These are phyloP conservation scores for Myathropa florea DNA, from an alignment of 2,888 invertebrate species.

Conservation along the genomic window DNA sequence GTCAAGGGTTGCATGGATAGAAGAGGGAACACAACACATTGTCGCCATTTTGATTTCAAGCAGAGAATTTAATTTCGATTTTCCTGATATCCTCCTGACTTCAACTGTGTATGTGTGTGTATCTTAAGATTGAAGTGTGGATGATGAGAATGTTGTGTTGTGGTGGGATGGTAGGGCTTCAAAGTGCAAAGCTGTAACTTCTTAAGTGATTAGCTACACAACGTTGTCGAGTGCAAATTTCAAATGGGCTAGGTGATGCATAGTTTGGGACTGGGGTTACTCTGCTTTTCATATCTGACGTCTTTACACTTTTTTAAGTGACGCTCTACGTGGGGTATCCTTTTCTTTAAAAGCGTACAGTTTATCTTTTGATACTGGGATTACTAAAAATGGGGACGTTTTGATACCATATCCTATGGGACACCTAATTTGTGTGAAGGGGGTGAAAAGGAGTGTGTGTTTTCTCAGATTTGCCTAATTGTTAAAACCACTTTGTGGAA, in stretches of 20 bases:
- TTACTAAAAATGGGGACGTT: no score
- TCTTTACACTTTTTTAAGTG: no score
- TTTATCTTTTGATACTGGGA: no score
- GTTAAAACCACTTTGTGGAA: no score
- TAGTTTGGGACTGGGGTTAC: neutral
- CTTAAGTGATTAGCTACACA: conserved; percentile 42
- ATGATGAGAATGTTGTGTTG: conserved; percentile 9
- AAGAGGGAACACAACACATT: conserved; percentile 25
- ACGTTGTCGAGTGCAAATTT: neutral
- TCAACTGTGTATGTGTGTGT: neutral
- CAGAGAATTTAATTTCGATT: conserved; percentile 42
- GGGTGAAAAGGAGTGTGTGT: no score
- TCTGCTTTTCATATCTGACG: no score
- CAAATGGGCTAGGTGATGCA: neutral
- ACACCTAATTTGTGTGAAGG: no score
- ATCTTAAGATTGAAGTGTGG: conserved; percentile 8
- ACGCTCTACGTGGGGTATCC: no score
- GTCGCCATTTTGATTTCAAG: conserved; percentile 63
- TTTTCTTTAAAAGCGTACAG: no score
- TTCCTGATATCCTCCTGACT: neutral
- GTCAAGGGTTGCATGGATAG: neutral
- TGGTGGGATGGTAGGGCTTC: neutral
- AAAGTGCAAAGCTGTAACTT: conserved; percentile 42
- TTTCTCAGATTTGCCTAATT: no score
- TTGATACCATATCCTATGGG: no score